Base-by-base conservation (phyloP, 2,888 invertebrate genomes). In the Athrips mouffetella region DNA sequence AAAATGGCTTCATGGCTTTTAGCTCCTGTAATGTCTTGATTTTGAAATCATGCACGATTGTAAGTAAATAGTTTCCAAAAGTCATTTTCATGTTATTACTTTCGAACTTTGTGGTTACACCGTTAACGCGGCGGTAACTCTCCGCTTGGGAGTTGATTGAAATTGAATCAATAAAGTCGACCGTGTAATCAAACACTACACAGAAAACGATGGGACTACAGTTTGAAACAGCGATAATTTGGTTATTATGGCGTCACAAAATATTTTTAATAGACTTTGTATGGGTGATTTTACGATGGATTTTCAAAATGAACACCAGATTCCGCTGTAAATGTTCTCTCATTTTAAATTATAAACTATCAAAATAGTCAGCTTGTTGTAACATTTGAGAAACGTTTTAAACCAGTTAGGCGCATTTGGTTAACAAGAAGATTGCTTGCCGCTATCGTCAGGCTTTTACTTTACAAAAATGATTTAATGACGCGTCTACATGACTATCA, bases 361-460 rank as follows among this genome's bases (percentile, higher is more conserved):
- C 47, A 35, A 59, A n/a, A 49, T 49, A 51, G 55, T 68, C 60
- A 59, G 54, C 54, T 18, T 20, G 51, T 51, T 55, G 54, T n/a
- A n/a, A n/a, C 53, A 57, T 63, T 61, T 62, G 59, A 61, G 60
- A 67, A 70, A 64, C 62, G 67, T 65, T 67, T 57, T 44, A 65
- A 70, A 70, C 68, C 67, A 60, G 74, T 74, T 70, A 54, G 54
- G 57, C 59, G 57, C 53, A 65, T 67, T 67, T 56, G 55, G 67
- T 69, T 68, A 74, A 71, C 69, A 65, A 71, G 67, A 68, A 65
- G 64, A 70, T 76, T 72, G 66, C 64, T 69, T 65, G 66, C 57
- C 60, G 52, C 55, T 58, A 63, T 65, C 62, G 60, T 55, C 56
- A 57, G 57, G 57, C 62, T 57, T 65, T 64, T 65, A 63, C 64